Evolutionary conservation across 2,113 vertebrate species (phyloP), one percentile per base, ranked within the genome.

Genomic region (Eubucco bourcierii): DNA sequence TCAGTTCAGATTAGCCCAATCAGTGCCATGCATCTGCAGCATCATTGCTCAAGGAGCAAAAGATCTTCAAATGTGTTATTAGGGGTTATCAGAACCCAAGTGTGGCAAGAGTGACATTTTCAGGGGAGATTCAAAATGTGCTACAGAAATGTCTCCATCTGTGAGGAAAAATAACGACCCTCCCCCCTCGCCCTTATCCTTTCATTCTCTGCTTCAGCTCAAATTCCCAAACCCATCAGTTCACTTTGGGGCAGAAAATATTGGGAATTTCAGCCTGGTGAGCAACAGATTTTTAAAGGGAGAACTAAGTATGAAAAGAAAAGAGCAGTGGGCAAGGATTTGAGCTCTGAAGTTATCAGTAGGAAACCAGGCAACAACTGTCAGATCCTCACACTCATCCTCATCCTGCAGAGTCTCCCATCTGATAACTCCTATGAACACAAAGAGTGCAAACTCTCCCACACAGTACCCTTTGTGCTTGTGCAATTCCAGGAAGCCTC

Each of bases 1-100:
- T 91, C 87, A 78, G 66, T 18, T 90, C 81, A 85, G 84, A 80
- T 34, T 66, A 68, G 65, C 19, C 64, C 11, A 21, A 86, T 77
- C 65, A 33, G 44, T 53, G 75, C 41, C 61, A 55, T 58, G 50
- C 27, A 52, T 88, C 65, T 90, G 67, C 70, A 87, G 61, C 29
- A 8, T 33, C 52, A 61, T 59, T 4, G 0, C 71, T 91, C 47
- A 58, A 68, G 58, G 68, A 93, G 44, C 53, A 80, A 37, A 74
- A 10, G 80, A 83, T 47, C 56, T 87, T 90, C 44, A 71, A 33
- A 41, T 71, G 29, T 65, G 11, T 74, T 84, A 71, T 46, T 60
- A 82, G 52, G 20, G 15, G 17, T 84, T 60, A 47, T 63, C 84
- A 76, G 90, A 84, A 90, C 20, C n/a, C 2, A 17, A 56, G 50